These are phyloP conservation scores for Lottia scabra DNA, from an alignment of 2,888 invertebrate genomes.

Conservation along the genomic window DNA sequence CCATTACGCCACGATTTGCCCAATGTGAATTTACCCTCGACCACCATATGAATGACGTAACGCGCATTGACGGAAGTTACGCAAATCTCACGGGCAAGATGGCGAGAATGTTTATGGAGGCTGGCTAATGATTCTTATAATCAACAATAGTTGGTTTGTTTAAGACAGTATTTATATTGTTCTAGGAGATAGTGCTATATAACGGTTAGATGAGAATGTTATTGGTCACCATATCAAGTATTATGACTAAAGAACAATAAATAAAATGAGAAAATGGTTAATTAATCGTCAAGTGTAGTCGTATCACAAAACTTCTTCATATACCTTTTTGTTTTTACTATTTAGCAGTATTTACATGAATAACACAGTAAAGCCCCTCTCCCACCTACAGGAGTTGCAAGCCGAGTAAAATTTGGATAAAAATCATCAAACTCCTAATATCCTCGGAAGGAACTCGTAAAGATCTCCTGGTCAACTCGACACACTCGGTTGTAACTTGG, in stretches of 20 bases:
- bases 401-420: no score
- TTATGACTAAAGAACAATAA: background rate
- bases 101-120: background rate
- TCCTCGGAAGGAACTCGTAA: no score
- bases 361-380: no score
- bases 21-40: background rate
- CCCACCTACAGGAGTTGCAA: no score
- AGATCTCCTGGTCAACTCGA: no score
- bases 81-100: background rate
- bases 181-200: conserved; percentile 1
- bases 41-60: background rate
- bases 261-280: background rate
- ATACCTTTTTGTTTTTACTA: background rate
- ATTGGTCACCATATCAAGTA: background rate
- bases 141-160: conserved; percentile 6
- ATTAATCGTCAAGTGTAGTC: background rate
- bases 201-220: background rate
- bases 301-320: background rate
- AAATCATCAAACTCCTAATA: no score
- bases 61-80: conserved; percentile 1
- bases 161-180: background rate
- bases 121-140: conserved; percentile 6
- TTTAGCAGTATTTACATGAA: background rate
- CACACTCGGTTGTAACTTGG: no score
- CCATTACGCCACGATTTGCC: background rate